These are phyloP conservation scores for Cephus runcator DNA, from an alignment of 2,888 invertebrate genomes.

Conservation along the genomic window DNA sequence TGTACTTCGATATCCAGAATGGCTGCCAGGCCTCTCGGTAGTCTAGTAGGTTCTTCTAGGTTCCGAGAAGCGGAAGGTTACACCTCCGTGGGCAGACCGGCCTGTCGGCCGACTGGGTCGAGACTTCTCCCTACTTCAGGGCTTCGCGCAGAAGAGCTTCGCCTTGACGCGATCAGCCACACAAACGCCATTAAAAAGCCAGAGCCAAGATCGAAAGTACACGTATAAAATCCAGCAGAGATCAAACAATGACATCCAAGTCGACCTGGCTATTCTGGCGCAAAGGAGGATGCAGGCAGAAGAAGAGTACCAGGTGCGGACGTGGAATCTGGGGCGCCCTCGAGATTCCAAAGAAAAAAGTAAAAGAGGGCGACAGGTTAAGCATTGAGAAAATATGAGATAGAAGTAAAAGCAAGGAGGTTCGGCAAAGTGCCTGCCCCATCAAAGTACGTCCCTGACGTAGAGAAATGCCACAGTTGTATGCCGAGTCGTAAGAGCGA, in stretches of 20 bases:
- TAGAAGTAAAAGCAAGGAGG: background rate
- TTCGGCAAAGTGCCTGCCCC: no score
- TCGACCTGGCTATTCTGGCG: background rate
- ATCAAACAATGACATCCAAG: background rate
- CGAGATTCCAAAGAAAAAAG: background rate
- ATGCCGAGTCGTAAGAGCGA: background rate
- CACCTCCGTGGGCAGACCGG: constrained; percentile 38
- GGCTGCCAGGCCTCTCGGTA: background rate
- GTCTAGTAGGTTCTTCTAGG: constrained; percentile 11
- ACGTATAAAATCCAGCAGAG: background rate
- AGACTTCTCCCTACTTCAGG: background rate
- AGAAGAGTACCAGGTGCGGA: background rate
- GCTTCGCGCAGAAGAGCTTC: background rate
- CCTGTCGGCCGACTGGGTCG: constrained; percentile 30
- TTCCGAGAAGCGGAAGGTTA: constrained; percentile 46
- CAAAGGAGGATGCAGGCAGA: background rate
- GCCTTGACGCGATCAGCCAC: background rate
- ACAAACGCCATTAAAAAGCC: background rate
- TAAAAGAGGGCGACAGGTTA: background rate
- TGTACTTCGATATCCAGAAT: constrained; percentile 1
- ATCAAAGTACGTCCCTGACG: no score
- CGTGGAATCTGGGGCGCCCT: background rate
- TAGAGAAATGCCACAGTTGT: background rate
- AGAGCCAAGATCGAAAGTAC: background rate
- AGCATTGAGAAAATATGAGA: background rate